Evolutionary conservation across 2,888 invertebrate species (phyloP).

Genomic region (Calameuta idolon): DNA sequence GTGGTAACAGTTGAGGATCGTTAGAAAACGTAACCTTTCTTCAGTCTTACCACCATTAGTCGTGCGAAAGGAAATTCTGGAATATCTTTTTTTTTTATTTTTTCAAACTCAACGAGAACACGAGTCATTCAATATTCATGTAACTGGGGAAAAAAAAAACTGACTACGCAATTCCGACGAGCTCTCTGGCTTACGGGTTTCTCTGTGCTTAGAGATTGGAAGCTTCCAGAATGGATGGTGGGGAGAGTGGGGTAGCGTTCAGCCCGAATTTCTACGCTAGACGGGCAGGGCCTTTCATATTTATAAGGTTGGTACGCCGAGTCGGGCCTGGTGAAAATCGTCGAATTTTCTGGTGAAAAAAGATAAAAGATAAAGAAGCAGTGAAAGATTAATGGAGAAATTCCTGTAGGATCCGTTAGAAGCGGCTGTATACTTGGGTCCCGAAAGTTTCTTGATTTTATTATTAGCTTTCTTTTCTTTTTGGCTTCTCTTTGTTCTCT

Average conservation of each 20-base stretch:
- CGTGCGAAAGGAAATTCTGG: background rate
- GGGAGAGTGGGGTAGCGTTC: background rate
- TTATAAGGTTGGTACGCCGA: background rate
- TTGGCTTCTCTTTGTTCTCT: background rate
- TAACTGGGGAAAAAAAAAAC: conserved; percentile 33
- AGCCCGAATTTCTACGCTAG: background rate
- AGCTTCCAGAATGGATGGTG: background rate
- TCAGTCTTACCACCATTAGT: background rate
- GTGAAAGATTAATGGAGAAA: background rate
- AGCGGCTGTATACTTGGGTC: background rate
- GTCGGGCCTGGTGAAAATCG: background rate
- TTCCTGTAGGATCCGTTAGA: background rate
- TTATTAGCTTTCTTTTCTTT: background rate
- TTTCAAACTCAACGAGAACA: conserved; percentile 31
- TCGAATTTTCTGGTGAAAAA: conserved; percentile 22
- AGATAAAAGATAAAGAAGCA: background rate
- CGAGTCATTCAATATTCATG: conserved; percentile 42
- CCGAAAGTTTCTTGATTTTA: background rate
- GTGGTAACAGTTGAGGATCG: background rate
- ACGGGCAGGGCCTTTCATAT: background rate
- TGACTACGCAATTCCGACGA: conserved; percentile 36
- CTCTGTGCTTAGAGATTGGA: conserved; percentile 10
- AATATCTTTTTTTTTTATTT: conserved; percentile 13
- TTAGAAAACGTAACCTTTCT: background rate
- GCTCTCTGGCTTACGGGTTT: conserved; percentile 24